Evolutionary conservation across 1,140 invertebrate species (phyloP).

Genomic region (Drosophila arizonae): DNA sequence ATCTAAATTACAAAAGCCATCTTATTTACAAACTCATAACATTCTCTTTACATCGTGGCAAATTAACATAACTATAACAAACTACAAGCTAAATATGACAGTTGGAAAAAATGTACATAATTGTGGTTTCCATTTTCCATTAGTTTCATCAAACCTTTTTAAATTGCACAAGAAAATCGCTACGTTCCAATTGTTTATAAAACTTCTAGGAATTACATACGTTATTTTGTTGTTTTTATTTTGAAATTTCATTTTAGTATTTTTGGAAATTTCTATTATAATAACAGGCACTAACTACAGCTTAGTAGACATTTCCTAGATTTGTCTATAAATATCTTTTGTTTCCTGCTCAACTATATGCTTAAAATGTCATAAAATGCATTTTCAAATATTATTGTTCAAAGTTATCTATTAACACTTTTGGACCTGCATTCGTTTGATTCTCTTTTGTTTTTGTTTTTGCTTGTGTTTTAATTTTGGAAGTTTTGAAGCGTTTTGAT

Average conservation of each 20-base stretch:
- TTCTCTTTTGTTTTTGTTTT: conserved; percentile 45
- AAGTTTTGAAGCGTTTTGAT: conserved; percentile 29
- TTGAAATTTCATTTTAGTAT: conserved; percentile 30
- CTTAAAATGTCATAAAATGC: conserved; percentile 71
- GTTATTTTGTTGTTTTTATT: not conserved
- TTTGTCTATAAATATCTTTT: conserved; percentile 37
- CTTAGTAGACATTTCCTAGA: conserved; percentile 33
- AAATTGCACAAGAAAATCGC: conserved; percentile 14
- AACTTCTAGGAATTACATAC: conserved; percentile 17
- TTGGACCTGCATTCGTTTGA: conserved; percentile 72
- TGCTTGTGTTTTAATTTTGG: conserved; percentile 26
- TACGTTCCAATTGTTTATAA: conserved; percentile 23
- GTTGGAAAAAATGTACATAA: conserved; percentile 26
- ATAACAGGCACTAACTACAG: conserved; percentile 46
- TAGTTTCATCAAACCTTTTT: not conserved
- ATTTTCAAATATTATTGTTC: conserved; percentile 76
- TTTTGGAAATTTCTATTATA: conserved; percentile 41
- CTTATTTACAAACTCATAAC: conserved; percentile 48
- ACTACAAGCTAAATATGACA: conserved; percentile 55
- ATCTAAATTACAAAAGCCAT: conserved; percentile 72
- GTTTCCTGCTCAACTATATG: conserved; percentile 21
- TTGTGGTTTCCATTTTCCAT: conserved; percentile 1
- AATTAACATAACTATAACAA: conserved; percentile 62
- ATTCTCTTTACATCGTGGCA: conserved; percentile 51
- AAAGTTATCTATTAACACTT: conserved; percentile 76